phyloP scores from a whole-genome alignment of 2,113 vertebrate species.

The Chunga burmeisteri region DNA sequence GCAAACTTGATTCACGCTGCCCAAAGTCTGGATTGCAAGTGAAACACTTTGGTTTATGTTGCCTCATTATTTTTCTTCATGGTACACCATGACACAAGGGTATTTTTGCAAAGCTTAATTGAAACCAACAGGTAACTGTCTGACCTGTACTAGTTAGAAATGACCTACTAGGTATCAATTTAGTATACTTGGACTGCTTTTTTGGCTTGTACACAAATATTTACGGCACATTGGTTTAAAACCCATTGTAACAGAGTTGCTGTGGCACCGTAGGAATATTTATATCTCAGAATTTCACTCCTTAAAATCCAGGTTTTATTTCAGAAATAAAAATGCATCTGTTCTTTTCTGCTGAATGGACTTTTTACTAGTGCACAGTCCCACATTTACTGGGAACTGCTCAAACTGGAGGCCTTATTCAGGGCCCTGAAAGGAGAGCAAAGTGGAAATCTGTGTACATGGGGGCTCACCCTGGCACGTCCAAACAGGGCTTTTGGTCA shows the following conservation, averaged over 20 bases:
- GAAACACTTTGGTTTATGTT: background rate
- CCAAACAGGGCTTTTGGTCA: background rate
- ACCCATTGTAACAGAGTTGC: background rate
- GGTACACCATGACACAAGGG: background rate
- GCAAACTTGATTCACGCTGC: background rate
- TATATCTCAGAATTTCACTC: background rate
- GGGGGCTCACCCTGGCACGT: background rate
- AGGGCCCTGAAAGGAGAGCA: background rate
- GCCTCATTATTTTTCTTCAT: constrained; percentile 31
- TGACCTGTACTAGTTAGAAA: background rate
- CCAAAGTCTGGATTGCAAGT: background rate
- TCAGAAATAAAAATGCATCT: background rate
- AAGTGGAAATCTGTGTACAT: background rate
- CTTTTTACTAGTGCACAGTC: background rate
- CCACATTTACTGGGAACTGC: background rate
- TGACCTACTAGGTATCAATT: background rate
- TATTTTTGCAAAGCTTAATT: constrained; percentile 17
- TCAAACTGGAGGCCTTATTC: background rate
- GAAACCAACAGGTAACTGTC: constrained; percentile 38
- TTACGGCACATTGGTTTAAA: background rate
- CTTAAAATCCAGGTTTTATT: background rate
- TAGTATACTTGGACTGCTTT: background rate
- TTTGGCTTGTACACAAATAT: background rate
- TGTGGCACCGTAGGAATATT: background rate
- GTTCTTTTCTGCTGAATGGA: background rate